These are phyloP conservation scores for Physocephala rufipes DNA, from an alignment of 2,888 invertebrate species.

Conservation along the genomic window DNA sequence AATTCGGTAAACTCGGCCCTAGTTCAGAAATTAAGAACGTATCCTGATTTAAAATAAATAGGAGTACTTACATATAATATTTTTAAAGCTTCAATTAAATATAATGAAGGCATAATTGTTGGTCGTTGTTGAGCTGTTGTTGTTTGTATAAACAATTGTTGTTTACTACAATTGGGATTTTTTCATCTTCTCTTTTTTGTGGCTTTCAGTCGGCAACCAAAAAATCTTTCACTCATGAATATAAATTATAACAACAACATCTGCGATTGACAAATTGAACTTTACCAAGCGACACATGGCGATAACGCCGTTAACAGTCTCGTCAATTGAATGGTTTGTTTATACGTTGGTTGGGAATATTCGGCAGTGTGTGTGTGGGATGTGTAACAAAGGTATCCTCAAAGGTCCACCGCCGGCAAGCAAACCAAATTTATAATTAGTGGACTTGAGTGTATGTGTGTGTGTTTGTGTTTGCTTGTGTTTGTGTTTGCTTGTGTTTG, in stretches of 20 bases:
- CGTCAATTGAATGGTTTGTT: slow-evolving; percentile 9
- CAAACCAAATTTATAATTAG: not conserved
- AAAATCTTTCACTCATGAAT: slow-evolving; percentile 38
- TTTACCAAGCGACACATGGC: slow-evolving; percentile 10
- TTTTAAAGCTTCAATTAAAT: too few species aligned
- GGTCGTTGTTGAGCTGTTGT: too few species aligned
- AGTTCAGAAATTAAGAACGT: too few species aligned
- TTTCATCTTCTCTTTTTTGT: not conserved
- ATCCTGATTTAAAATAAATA: too few species aligned
- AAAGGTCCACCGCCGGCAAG: not conserved
- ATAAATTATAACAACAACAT: slow-evolving; percentile 45
- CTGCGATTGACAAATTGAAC: slow-evolving; percentile 47
- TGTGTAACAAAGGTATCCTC: not conserved
- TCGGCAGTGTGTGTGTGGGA: slow-evolving; percentile 2
- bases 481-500: not conserved
- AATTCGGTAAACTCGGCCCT: too few species aligned
- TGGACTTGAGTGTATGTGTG: not conserved
- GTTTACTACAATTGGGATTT: not conserved
- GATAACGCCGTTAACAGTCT: slow-evolving; percentile 11
- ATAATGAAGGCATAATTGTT: too few species aligned
- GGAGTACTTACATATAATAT: too few species aligned
- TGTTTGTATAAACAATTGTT: not conserved
- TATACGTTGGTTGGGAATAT: not conserved
- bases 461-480: not conserved
- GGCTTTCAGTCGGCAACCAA: not conserved